phyloP scores from a whole-genome alignment of 1,140 invertebrate species.

The Mizuhopecten yessoensis region DNA sequence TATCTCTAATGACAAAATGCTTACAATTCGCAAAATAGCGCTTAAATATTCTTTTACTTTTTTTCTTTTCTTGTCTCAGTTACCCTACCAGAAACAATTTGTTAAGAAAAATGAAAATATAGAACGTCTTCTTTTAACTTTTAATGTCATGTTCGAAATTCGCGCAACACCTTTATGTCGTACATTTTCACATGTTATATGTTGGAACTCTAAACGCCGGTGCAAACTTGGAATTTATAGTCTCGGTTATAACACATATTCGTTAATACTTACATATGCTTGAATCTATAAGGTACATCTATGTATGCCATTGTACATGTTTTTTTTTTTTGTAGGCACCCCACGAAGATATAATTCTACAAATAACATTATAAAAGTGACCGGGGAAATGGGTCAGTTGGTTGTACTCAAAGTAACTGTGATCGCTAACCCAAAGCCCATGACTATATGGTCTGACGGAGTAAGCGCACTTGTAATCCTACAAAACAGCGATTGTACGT shows the following conservation, averaged over 20 bases:
- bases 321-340: not conserved
- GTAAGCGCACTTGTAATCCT: not conserved
- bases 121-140: not conserved
- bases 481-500: not conserved
- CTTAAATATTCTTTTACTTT: no score
- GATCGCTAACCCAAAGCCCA: not conserved
- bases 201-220: not conserved
- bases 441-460: not conserved
- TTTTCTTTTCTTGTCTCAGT: not conserved
- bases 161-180: no score
- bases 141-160: not conserved
- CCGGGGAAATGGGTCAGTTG: not conserved
- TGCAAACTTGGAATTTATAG: not conserved
- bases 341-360: not conserved
- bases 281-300: not conserved
- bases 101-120: not conserved
- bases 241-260: not conserved
- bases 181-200: no score
- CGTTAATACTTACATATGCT: not conserved
- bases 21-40: not conserved
- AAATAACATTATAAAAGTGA: not conserved
- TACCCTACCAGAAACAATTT: not conserved
- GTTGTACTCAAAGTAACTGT: not conserved
- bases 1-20: not conserved
- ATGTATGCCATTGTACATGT: no score